A percentile compares a stretch with the other conserved stretches of the same genome.
Evolutionary conservation across 2,888 invertebrate genomes (phyloP).

Genomic region (Drosophila cognata): DNA sequence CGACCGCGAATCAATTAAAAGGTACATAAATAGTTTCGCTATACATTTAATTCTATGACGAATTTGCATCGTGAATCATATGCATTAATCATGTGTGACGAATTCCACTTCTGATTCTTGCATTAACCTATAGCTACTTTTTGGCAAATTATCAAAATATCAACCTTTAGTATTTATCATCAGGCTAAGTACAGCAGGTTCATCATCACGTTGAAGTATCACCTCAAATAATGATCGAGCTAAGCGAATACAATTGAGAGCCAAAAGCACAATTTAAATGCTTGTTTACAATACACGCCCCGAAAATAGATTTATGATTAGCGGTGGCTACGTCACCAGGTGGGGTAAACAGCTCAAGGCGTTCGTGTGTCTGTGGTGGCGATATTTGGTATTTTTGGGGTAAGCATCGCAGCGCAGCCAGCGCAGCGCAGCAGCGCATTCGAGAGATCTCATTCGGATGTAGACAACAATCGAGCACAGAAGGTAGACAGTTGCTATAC

Average conservation of each 20-base stretch:
- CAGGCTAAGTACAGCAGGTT: slow-evolving; percentile 46
- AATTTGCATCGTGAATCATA: slow-evolving; percentile 51
- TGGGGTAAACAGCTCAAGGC: slow-evolving; percentile 55
- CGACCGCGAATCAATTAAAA: slow-evolving; percentile 66
- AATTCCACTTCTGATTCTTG: slow-evolving; percentile 50
- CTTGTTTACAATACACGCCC: slow-evolving; percentile 61
- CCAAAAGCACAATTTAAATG: slow-evolving; percentile 56
- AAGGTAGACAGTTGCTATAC: slow-evolving; percentile 52
- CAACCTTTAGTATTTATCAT: slow-evolving; percentile 47
- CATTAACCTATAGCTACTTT: slow-evolving; percentile 52
- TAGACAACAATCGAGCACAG: slow-evolving; percentile 66
- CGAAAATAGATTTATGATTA: slow-evolving; percentile 77
- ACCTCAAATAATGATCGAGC: slow-evolving; percentile 30
- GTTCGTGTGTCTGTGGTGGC: slow-evolving; percentile 44
- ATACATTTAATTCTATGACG: slow-evolving; percentile 1
- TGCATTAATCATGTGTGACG: slow-evolving; percentile 64
- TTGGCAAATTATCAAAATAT: slow-evolving; percentile 62
- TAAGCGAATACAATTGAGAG: slow-evolving; percentile 58
- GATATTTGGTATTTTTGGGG: slow-evolving; percentile 53
- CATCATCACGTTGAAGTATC: slow-evolving; percentile 36
- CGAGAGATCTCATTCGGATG: slow-evolving; percentile 62
- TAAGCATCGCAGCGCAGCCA: slow-evolving; percentile 39
- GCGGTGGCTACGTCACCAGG: slow-evolving; percentile 77
- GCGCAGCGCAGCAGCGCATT: slow-evolving; percentile 60
- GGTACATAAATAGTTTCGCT: slow-evolving; percentile 22